Conservation (phyloP, 2,113 vertebrate species). For the Cyphomyrus discorhynchus region DNA sequence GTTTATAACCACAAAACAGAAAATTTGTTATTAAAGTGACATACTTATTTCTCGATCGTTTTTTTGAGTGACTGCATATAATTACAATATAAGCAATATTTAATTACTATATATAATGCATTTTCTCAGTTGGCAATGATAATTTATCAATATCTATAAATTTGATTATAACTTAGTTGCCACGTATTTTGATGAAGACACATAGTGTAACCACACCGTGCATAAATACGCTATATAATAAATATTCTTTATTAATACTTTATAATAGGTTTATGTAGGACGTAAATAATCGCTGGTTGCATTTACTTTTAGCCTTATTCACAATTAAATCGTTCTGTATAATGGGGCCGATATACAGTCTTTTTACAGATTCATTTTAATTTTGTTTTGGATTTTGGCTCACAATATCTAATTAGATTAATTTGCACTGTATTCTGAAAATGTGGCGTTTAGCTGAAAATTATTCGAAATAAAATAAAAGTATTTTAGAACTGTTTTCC, state of each 20-base stretch:
- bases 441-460: not conserved
- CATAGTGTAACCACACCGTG: not conserved
- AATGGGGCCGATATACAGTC: not conserved
- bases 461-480: not conserved
- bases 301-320: not conserved
- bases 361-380: not conserved
- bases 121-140: not conserved
- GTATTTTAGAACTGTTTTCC: not conserved
- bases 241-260: not conserved
- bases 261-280: not conserved
- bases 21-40: not conserved
- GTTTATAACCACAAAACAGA: not conserved
- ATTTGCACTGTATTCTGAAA: not conserved
- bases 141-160: not conserved
- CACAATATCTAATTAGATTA: not conserved
- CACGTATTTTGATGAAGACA: not conserved
- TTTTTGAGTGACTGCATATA: not conserved
- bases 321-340: not conserved
- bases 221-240: not conserved
- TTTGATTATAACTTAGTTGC: not conserved
- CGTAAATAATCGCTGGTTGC: not conserved
- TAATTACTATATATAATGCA: not conserved
- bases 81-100: not conserved
- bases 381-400: not conserved
- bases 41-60: not conserved